Base-by-base conservation (phyloP, 1,140 invertebrate species). In the Tetramorium simillimum region DNA sequence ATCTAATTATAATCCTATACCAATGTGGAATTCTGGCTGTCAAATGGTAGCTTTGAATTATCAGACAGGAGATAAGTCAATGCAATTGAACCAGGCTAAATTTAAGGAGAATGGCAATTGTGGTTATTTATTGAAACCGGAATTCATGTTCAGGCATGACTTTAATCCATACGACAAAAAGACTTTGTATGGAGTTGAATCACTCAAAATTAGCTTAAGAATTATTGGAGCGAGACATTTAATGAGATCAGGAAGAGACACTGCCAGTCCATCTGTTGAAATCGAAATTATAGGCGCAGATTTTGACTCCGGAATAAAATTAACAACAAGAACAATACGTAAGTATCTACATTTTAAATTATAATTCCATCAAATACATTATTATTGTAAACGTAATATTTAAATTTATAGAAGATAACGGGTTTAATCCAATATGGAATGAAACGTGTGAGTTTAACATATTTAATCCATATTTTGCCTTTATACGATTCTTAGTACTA, bases 31-130 rank as follows among this genome's bases (percentile, higher is more conserved):
- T 94, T 97, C 97, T 58, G 99, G 99, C 0, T 98, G 97, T 65
- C 99, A 99, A 95, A 99, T 99, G 98, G 98, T 99, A 1, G 99
- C 99, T 0, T 95, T 99, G 0, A 99, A 99, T 95, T 99, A 99
- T 95, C 99, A 99, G 95, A 99, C 99, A 0, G 97, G 98, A 40
- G 99, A 99, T 93, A 98, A 98, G 94, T 95, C 98, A 3, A 99
- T 99, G 98, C 99, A 99, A 93, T 91, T 99, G 0, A 99, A 99
- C 95, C 97, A 98, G 91, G 98, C 97, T 0, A 98, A 98, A 93
- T 99, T 99, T 93, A 95, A 97, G 56, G 97, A 98, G 89, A 99
- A 99, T 94, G 98, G 98, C 0, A 96, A 96, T 78, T 99, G 98
- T 94, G 99, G 99, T 12, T 99, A 99, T 95, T 95, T 99, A 0